Evolutionary conservation across 2,113 vertebrate species (phyloP).

Genomic region (Agelaius phoeniceus): DNA sequence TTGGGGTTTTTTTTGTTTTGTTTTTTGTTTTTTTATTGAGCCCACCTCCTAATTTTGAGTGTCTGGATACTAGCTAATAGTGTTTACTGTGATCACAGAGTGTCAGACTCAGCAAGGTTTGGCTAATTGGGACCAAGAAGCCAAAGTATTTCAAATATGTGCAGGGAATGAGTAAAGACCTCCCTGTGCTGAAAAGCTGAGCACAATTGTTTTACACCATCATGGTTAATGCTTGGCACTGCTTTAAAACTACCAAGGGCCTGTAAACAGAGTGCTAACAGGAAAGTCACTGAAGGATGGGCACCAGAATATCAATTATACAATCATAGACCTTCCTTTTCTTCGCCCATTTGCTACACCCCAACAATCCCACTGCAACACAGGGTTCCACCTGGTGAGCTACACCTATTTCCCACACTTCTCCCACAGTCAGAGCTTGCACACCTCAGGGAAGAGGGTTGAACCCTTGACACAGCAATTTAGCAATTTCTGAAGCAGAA

Average conservation of each 20-base stretch:
- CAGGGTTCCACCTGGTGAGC: accelerated
- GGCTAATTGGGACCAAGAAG: slow-evolving; percentile 6
- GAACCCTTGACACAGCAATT: neutral
- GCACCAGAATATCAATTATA: neutral
- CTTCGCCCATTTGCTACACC: neutral
- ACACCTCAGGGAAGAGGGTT: neutral
- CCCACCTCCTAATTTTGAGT: neutral
- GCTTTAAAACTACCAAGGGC: neutral
- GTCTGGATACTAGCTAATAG: neutral
- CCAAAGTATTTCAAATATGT: slow-evolving; percentile 28
- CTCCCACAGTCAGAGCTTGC: neutral
- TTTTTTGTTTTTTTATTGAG: neutral
- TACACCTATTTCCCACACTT: neutral
- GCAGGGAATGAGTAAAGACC: neutral
- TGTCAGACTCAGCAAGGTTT: neutral
- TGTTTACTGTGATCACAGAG: neutral
- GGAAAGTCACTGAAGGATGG: neutral
- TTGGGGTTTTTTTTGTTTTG: no score
- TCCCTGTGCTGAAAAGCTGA: neutral
- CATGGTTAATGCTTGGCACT: neutral
- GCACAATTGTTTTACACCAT: neutral
- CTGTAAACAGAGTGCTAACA: neutral
- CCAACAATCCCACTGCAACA: accelerated
- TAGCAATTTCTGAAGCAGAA: neutral
- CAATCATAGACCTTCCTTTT: neutral